phyloP scores from a whole-genome alignment of 2,797 vertebrate genomes.

The Gadopsis bispinosus region DNA sequence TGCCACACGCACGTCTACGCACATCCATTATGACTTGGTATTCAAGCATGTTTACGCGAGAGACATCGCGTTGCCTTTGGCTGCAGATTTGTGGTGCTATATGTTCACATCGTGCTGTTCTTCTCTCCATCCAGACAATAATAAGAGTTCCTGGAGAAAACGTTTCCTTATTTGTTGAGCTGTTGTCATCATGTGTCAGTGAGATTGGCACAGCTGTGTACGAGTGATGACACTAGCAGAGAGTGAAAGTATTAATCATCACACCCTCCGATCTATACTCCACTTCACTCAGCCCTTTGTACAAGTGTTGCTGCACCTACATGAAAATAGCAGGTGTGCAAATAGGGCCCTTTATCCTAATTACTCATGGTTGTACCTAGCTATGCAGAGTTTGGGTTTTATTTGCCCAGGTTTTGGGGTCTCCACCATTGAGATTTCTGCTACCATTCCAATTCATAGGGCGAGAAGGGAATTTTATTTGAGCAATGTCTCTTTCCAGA shows the following conservation, averaged over 20 bases:
- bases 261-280: neutral
- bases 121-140: too few species aligned
- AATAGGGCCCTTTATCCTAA: constrained; percentile 1
- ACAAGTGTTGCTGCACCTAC: neutral
- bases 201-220: neutral
- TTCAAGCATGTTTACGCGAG: neutral
- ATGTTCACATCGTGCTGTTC: too few species aligned
- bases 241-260: neutral
- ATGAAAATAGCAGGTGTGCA: constrained; percentile 1
- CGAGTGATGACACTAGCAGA: neutral
- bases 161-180: too few species aligned
- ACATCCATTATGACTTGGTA: neutral
- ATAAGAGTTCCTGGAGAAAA: too few species aligned
- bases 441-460: neutral
- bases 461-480: neutral
- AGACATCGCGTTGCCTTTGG: neutral
- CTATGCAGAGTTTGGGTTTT: neutral
- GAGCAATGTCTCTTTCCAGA: too few species aligned
- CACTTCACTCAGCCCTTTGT: neutral
- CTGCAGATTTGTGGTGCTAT: too few species aligned
- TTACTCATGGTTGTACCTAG: neutral
- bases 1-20: neutral
- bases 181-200: neutral
- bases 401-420: neutral
- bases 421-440: neutral